Conservation (phyloP, 1,140 invertebrate genomes). For the Pollicipes pollicipes region DNA sequence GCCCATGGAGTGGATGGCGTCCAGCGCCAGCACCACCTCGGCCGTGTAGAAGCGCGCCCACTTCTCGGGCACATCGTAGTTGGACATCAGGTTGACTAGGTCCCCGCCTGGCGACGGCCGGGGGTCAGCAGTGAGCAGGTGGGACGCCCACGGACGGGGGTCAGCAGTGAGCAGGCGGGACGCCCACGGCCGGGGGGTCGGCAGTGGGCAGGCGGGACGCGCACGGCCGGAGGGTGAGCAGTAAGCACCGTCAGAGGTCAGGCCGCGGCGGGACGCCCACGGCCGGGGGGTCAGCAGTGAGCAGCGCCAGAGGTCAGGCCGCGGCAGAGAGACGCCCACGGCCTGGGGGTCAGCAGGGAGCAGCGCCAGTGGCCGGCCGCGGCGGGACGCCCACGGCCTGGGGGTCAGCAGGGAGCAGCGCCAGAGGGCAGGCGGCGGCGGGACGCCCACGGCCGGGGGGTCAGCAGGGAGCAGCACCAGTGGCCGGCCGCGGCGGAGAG, state of each 20-base stretch:
- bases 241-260: neutral
- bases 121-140: too few relatives aligned
- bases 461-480: neutral
- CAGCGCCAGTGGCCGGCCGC: neutral
- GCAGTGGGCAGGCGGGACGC: neutral
- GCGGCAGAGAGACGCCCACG: neutral
- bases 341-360: neutral
- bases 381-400: neutral
- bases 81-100: slow-evolving; percentile 94
- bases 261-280: neutral
- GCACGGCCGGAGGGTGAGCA: neutral
- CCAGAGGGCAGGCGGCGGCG: neutral
- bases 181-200: too few relatives aligned
- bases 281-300: neutral
- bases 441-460: neutral
- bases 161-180: neutral
- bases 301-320: neutral
- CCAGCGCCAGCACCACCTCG: slow-evolving; percentile 91
- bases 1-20: slow-evolving; percentile 97
- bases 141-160: neutral
- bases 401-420: neutral
- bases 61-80: slow-evolving; percentile 96
- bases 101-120: slow-evolving; percentile 84
- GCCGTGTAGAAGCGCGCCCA: slow-evolving; percentile 99
- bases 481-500: neutral